Conservation (phyloP, 2,797 vertebrate species). For the Sebastes kiyomatsui region DNA sequence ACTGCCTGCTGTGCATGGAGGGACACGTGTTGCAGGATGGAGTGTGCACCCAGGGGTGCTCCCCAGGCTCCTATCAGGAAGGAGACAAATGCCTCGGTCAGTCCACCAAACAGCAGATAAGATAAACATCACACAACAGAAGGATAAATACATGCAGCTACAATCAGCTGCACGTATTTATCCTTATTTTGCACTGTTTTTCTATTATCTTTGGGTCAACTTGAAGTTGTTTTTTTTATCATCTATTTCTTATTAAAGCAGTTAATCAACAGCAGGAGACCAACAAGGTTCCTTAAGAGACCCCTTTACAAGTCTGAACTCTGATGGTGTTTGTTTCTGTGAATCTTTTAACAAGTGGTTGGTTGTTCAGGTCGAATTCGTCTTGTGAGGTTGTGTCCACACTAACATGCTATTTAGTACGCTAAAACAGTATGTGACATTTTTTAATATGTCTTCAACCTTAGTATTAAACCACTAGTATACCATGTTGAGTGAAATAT, state of each 20-base stretch:
- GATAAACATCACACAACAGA: neutral
- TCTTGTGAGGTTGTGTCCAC: neutral
- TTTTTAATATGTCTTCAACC: no score
- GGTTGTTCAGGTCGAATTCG: neutral
- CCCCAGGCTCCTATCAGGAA: slow-evolving; percentile 81
- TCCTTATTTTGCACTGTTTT: neutral
- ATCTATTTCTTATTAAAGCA: neutral
- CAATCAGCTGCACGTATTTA: neutral
- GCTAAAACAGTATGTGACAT: no score
- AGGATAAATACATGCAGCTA: neutral
- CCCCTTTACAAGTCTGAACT: neutral
- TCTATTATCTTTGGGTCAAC: neutral
- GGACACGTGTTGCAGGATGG: slow-evolving; percentile 88
- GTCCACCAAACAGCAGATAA: slow-evolving; percentile 41
- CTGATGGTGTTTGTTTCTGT: neutral
- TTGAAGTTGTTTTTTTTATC: neutral
- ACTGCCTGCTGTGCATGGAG: slow-evolving; percentile 96
- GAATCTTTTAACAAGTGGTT: neutral
- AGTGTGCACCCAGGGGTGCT: slow-evolving; percentile 86
- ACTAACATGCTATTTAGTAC: no score
- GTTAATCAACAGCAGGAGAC: neutral
- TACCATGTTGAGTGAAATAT: no score
- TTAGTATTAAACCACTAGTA: no score
- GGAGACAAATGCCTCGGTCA: slow-evolving; percentile 88
- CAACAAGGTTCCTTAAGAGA: neutral